Base-by-base conservation (phyloP, 2,797 vertebrate species). In the Sphaeramia orbicularis region DNA sequence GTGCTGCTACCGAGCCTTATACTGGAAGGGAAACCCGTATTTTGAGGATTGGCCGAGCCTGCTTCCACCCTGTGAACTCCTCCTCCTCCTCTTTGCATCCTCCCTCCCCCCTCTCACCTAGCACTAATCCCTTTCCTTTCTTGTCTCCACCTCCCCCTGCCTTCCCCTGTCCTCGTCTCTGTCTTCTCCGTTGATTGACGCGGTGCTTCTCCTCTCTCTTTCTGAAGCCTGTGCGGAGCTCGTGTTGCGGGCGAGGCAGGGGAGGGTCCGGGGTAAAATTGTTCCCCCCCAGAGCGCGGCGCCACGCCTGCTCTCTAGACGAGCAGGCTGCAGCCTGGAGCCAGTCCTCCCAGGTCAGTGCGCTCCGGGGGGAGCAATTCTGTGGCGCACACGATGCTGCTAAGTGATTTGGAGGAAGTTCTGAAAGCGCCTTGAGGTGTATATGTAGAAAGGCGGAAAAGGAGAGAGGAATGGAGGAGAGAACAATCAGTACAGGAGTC, bases 301-400 rank as follows among this genome's bases (percentile, higher is more conserved):
- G 93, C 86, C 94, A 94, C 86, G 92, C 90, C 91, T 95, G 94
- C 93, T 94, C 94, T 91, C 91, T 95, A 93, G 90, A 94, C 86
- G 93, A 94, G 92, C 93, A 94, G 91, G 93, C 88, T 76, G 90
- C 94, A 91, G 91, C 94, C 94, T 95, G 94, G 94, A 94, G 91
- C 93, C 92, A 94, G 92, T 89, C 94, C 89, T 92, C 92, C 88
- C 94, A 95, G 94, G 94, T 95, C 93, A 95, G 94, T 94, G 93
- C 84, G 93, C 94, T 94, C 89, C 87, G 94, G 93, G 91, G 94
- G 93, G 94, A 95, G 94, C 92, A 93, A 92, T 93, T 91, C 68
- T 91, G 71, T 91, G 86, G 85, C 83, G 73, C 91, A 71, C 76
- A 35, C 60, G 18, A 37, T 65, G 73, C 76, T 80, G 68, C 80